Conservation (phyloP, 2,797 vertebrate genomes). For the Acestrorhynchus altus region DNA sequence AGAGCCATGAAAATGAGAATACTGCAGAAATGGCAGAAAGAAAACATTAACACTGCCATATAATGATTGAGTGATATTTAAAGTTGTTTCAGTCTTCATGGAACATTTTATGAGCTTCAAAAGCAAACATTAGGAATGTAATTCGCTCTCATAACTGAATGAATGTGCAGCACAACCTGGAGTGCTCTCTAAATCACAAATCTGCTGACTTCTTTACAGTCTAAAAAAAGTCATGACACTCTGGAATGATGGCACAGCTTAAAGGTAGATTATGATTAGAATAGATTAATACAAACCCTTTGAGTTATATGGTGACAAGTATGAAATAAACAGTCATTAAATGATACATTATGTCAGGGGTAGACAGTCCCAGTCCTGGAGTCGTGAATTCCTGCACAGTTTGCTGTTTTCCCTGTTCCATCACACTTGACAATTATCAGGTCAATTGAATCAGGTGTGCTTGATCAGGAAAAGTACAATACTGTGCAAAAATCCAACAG, state of each 20-base stretch:
- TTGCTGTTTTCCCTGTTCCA: too few relatives aligned
- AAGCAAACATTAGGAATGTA: not conserved
- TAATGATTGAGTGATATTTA: not conserved
- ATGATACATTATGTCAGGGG: too few relatives aligned
- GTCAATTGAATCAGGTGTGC: too few relatives aligned
- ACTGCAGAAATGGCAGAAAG: constrained; percentile 71
- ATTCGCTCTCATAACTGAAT: not conserved
- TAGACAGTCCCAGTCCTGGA: too few relatives aligned
- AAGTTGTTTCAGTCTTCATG: constrained; percentile 5
- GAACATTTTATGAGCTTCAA: constrained; percentile 5
- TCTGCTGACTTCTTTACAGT: not conserved
- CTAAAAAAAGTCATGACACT: not conserved
- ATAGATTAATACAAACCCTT: too few relatives aligned
- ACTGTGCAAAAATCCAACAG: too few relatives aligned
- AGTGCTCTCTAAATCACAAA: not conserved
- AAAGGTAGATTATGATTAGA: too few relatives aligned
- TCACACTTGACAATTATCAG: too few relatives aligned
- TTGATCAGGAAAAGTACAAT: too few relatives aligned
- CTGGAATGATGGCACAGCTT: not conserved
- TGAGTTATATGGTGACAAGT: too few relatives aligned
- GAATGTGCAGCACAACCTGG: not conserved
- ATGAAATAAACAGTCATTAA: too few relatives aligned
- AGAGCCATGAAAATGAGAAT: constrained; percentile 99
- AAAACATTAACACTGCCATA: not conserved
- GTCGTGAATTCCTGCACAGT: too few relatives aligned